These are phyloP conservation scores for Labroides dimidiatus DNA, from an alignment of 2,797 vertebrate genomes.

Conservation along the genomic window DNA sequence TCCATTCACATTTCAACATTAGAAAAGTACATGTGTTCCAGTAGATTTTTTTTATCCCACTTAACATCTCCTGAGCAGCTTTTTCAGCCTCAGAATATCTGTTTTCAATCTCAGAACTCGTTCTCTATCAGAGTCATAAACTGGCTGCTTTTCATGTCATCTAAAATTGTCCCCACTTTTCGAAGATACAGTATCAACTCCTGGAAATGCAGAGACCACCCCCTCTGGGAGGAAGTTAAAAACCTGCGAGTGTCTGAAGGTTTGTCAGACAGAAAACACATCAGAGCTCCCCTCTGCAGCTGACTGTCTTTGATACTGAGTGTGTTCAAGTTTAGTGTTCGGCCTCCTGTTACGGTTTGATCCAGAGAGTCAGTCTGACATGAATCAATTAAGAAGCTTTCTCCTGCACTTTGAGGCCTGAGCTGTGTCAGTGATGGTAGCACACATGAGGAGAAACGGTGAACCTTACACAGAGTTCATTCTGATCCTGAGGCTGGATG, in stretches of 20 bases:
- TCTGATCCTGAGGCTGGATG: constrained; percentile 28
- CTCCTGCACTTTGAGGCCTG: background rate
- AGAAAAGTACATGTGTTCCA: too few relatives aligned
- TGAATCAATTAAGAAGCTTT: background rate
- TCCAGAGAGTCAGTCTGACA: constrained; percentile 32
- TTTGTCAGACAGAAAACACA: constrained; percentile 43
- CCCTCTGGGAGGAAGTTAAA: constrained; percentile 29
- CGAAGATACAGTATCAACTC: too few relatives aligned
- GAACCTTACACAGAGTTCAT: constrained; percentile 11
- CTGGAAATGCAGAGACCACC: background rate
- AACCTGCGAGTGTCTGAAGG: constrained; percentile 12
- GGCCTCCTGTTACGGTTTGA: constrained; percentile 22
- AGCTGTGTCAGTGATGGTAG: background rate
- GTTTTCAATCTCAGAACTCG: too few relatives aligned
- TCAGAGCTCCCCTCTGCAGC: constrained; percentile 31
- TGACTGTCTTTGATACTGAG: constrained; percentile 39
- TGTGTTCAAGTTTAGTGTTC: constrained; percentile 31
- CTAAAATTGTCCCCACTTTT: too few relatives aligned
- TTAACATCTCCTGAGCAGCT: too few relatives aligned
- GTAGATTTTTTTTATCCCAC: too few relatives aligned
- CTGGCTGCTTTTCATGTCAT: too few relatives aligned
- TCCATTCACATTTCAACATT: too few relatives aligned
- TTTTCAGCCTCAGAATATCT: too few relatives aligned
- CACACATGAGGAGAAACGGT: constrained; percentile 3
- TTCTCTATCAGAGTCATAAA: too few relatives aligned